Evolutionary conservation across 2,888 invertebrate species (phyloP).

Genomic region (Oegoconia quadripuncta): DNA sequence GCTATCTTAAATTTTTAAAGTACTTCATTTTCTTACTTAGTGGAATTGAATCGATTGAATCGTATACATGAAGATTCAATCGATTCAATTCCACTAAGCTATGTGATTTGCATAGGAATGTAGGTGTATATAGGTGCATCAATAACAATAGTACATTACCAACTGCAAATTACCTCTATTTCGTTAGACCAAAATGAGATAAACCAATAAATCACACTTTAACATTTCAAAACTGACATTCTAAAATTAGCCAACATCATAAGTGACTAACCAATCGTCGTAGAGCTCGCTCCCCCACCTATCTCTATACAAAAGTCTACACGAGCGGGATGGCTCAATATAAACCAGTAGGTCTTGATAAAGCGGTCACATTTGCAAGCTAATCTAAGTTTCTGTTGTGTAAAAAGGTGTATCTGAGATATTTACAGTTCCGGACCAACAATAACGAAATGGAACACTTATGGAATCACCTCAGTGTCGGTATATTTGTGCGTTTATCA

Average conservation of each 20-base stretch:
- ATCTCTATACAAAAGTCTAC: neutral
- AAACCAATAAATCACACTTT: slow-evolving; percentile 10
- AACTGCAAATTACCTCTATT: neutral
- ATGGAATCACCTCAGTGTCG: too few species aligned
- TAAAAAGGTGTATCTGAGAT: neutral
- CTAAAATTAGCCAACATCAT: slow-evolving; percentile 21
- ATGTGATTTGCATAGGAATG: too few species aligned
- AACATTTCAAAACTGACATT: slow-evolving; percentile 18
- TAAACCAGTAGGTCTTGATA: slow-evolving; percentile 3
- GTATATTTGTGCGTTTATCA: too few species aligned
- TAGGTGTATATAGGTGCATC: too few species aligned
- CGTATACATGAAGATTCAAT: too few species aligned
- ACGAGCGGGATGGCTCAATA: slow-evolving; percentile 1
- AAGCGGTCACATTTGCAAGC: neutral
- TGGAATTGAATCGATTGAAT: too few species aligned
- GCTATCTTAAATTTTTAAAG: too few species aligned
- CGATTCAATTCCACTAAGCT: neutral
- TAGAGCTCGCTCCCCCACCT: slow-evolving; percentile 1
- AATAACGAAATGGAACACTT: neutral
- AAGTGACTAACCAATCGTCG: neutral
- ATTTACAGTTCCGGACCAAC: neutral
- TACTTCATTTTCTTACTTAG: too few species aligned
- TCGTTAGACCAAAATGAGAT: slow-evolving; percentile 6
- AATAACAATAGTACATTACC: neutral
- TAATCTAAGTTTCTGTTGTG: neutral